Conservation (phyloP, 2,113 vertebrate species). For the Uropsilus gracilis region DNA sequence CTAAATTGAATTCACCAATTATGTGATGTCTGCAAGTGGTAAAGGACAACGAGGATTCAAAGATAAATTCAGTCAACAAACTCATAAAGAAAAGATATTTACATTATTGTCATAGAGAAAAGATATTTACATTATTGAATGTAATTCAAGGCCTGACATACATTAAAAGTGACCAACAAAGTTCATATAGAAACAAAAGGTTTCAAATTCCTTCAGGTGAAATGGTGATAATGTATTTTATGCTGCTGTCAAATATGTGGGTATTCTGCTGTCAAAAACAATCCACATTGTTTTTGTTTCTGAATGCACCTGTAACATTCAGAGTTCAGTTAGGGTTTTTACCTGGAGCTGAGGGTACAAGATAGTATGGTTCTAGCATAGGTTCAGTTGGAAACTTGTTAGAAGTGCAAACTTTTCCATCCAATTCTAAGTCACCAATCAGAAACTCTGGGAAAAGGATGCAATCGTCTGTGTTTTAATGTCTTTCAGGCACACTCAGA, state of each 20-base stretch:
- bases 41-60: constrained; percentile 9
- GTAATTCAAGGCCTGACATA: neutral
- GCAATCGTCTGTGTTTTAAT: neutral
- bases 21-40: neutral
- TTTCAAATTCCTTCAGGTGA: neutral
- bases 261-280: no score
- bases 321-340: neutral
- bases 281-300: no score
- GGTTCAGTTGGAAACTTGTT: neutral
- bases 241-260: neutral
- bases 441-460: neutral
- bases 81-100: neutral
- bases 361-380: neutral
- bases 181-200: constrained; percentile 33
- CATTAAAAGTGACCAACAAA: neutral
- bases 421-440: neutral
- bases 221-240: constrained; percentile 12
- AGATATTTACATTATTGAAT: neutral
- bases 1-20: constrained; percentile 40
- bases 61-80: constrained; percentile 26
- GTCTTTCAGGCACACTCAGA: neutral
- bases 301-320: neutral
- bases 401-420: neutral
- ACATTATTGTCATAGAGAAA: neutral
- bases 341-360: neutral